Conservation (phyloP, 1,140 invertebrate species). For the Drosophila pseudoobscura region DNA sequence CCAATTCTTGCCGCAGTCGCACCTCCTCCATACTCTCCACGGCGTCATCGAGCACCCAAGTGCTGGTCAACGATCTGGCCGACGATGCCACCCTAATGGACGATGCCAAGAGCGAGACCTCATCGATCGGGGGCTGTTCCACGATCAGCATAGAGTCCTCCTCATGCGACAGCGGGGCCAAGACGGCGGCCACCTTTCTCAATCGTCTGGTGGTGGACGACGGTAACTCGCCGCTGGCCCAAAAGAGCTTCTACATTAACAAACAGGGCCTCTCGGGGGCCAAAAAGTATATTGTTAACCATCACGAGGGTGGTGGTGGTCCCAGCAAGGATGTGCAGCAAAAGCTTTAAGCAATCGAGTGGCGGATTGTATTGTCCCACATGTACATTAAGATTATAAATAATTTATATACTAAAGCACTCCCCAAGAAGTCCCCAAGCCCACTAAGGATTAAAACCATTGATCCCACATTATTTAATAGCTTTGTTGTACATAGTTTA, state of each 20-base stretch:
- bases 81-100: slow-evolving; percentile 78
- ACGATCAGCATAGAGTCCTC: slow-evolving; percentile 74
- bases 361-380: slow-evolving; percentile 28
- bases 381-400: slow-evolving; percentile 5
- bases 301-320: slow-evolving; percentile 51
- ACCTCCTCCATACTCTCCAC: slow-evolving; percentile 68
- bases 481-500: slow-evolving; percentile 66
- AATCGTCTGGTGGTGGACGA: slow-evolving; percentile 69
- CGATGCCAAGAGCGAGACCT: slow-evolving; percentile 77
- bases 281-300: slow-evolving; percentile 69
- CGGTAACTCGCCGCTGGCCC: slow-evolving; percentile 49
- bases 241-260: slow-evolving; percentile 74
- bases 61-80: slow-evolving; percentile 68
- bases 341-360: slow-evolving; percentile 67
- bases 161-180: slow-evolving; percentile 71
- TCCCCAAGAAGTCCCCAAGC: too few relatives aligned
- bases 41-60: slow-evolving; percentile 60
- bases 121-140: slow-evolving; percentile 71
- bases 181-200: slow-evolving; percentile 62
- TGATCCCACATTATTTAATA: slow-evolving; percentile 42
- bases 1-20: slow-evolving; percentile 64
- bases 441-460: neutral
- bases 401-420: too few relatives aligned
- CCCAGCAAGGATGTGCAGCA: slow-evolving; percentile 60
- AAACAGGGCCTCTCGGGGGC: slow-evolving; percentile 70